Conservation (phyloP, 2,888 invertebrate genomes). For the Venustoraphidia nigricollis region DNA sequence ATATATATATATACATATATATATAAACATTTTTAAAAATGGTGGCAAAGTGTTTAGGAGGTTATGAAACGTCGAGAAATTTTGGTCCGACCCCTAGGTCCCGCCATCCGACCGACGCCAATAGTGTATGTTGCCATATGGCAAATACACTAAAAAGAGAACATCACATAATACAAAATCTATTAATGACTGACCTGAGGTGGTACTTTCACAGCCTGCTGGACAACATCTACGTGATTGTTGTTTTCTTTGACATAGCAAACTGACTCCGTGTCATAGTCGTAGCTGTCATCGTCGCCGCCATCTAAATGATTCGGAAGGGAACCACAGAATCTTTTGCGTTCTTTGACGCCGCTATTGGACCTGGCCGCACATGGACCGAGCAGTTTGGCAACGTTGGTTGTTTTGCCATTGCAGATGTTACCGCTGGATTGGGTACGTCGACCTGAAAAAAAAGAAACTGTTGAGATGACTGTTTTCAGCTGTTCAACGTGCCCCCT, state of each 20-base stretch:
- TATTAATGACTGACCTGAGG: too few relatives aligned
- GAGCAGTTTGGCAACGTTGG: conserved; percentile 33
- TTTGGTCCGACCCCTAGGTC: too few relatives aligned
- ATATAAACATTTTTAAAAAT: too few relatives aligned
- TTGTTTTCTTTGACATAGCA: conserved; percentile 32
- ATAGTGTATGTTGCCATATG: too few relatives aligned
- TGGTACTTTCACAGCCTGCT: conserved; percentile 27
- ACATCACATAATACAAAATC: too few relatives aligned
- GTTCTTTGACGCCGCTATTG: conserved; percentile 36
- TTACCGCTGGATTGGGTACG: conserved; percentile 60
- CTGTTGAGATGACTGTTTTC: too few relatives aligned
- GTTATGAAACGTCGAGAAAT: too few relatives aligned
- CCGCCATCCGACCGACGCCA: too few relatives aligned
- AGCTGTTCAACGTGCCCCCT: too few relatives aligned
- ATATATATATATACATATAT: too few relatives aligned
- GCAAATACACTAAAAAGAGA: too few relatives aligned
- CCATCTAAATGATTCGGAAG: conserved; percentile 51
- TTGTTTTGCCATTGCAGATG: conserved; percentile 45
- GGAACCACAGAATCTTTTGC: conserved; percentile 36
- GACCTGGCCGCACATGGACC: conserved; percentile 32
- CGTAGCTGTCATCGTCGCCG: conserved; percentile 25
- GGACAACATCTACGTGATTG: conserved; percentile 33
- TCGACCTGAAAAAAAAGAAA: conserved; percentile 37
- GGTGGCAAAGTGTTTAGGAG: too few relatives aligned
- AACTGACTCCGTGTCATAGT: not conserved